A percentile compares a stretch with the other conserved stretches of the same genome.
phyloP scores from a whole-genome alignment of 1,140 invertebrate species.

The Leptonema lineaticorne region DNA sequence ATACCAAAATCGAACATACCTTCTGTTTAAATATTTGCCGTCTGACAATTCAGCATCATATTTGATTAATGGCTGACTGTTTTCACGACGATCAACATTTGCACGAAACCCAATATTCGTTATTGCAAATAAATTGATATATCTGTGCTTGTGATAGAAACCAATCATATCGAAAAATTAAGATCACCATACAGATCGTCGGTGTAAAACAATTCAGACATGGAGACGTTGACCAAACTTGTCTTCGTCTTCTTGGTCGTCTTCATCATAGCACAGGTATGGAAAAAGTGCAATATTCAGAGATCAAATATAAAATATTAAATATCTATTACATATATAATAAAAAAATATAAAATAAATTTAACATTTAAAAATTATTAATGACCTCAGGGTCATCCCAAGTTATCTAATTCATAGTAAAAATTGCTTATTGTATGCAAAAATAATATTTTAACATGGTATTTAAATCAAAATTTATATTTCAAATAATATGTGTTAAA shows the following conservation, averaged over 20 bases:
- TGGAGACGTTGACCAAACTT: neutral
- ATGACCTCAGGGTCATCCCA: too few species aligned
- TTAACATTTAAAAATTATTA: too few species aligned
- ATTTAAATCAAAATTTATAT: too few species aligned
- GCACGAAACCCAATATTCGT: neutral
- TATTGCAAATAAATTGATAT: neutral
- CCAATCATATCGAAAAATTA: neutral
- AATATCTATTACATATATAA: too few species aligned
- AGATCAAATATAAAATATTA: too few species aligned
- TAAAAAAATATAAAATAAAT: too few species aligned
- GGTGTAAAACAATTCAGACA: neutral
- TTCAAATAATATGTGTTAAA: too few species aligned
- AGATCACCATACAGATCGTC: neutral
- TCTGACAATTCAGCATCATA: neutral
- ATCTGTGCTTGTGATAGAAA: neutral
- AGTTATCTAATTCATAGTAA: too few species aligned
- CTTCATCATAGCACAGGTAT: neutral
- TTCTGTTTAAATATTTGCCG: neutral
- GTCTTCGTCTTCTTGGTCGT: neutral
- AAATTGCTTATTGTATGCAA: too few species aligned
- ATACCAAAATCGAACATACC: too few species aligned
- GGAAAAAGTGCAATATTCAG: too few species aligned
- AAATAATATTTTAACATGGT: too few species aligned
- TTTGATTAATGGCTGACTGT: neutral
- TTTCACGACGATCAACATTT: slow-evolving; percentile 11